Conservation (phyloP, 2,797 vertebrate species). For the Brachymystax lenok region DNA sequence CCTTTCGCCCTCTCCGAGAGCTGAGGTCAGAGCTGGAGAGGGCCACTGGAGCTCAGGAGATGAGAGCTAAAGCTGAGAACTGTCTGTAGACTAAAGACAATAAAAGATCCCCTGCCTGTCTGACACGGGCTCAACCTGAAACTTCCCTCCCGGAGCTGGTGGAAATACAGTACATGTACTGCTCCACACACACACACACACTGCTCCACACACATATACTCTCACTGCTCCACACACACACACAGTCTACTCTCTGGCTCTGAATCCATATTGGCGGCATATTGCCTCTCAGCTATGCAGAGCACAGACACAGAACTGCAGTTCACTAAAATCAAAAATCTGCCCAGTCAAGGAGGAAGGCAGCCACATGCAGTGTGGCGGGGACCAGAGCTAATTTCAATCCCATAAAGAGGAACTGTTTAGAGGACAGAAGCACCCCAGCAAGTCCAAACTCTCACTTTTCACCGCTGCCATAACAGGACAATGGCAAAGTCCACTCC, state of each 20-base stretch:
- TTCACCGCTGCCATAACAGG: slow-evolving; percentile 34
- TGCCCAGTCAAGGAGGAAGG: background rate
- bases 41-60: slow-evolving; percentile 35
- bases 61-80: slow-evolving; percentile 40
- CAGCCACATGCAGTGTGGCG: background rate
- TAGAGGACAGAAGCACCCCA: slow-evolving; percentile 23
- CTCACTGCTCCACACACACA: slow-evolving; percentile 10
- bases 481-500: slow-evolving; percentile 38
- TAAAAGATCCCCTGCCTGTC: slow-evolving; percentile 19
- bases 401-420: background rate
- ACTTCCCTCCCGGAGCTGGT: background rate
- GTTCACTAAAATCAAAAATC: background rate
- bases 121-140: background rate
- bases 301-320: background rate
- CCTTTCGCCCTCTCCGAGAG: slow-evolving; percentile 36
- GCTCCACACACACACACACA: slow-evolving; percentile 11
- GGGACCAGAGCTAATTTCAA: background rate
- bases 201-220: slow-evolving; percentile 13
- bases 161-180: background rate
- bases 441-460: slow-evolving; percentile 42
- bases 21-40: slow-evolving; percentile 52
- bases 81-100: slow-evolving; percentile 36
- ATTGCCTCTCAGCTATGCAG: background rate
- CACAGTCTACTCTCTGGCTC: slow-evolving; percentile 3
- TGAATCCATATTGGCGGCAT: background rate